Conservation (phyloP, 92 coral and sea anemone species). For the Phenganax subtilis region DNA sequence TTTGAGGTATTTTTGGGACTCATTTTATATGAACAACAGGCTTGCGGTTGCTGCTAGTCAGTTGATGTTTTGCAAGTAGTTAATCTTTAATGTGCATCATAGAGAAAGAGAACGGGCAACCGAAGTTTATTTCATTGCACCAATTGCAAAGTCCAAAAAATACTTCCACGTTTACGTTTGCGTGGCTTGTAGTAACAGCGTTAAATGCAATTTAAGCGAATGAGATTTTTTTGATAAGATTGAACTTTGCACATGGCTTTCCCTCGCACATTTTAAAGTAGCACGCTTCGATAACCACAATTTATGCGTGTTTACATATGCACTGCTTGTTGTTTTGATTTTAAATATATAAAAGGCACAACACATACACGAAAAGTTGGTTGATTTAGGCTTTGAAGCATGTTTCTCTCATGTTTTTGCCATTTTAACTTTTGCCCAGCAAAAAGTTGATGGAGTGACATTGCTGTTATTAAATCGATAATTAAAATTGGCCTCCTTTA, state of each 20-base stretch:
- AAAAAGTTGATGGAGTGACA: too few species aligned
- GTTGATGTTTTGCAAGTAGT: slow-evolving; percentile 27
- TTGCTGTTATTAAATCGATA: neutral
- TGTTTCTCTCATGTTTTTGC: neutral
- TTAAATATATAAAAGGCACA: slow-evolving; percentile 36
- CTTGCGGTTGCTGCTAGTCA: slow-evolving; percentile 28
- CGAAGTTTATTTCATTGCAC: slow-evolving; percentile 1
- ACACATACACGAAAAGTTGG: slow-evolving; percentile 12
- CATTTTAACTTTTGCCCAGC: neutral
- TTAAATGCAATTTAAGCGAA: neutral
- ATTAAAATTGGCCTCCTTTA: neutral
- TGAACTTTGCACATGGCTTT: neutral
- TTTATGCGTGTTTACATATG: slow-evolving; percentile 14
- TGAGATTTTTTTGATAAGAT: too few species aligned
- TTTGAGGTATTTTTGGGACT: neutral
- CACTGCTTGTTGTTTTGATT: slow-evolving; percentile 28
- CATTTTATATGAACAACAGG: slow-evolving; percentile 27
- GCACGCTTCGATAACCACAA: slow-evolving; percentile 4
- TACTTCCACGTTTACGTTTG: neutral
- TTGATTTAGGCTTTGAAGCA: neutral
- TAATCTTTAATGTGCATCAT: slow-evolving; percentile 32
- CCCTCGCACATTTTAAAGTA: slow-evolving; percentile 4
- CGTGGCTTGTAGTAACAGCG: neutral
- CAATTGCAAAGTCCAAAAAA: neutral
- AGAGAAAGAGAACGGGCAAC: slow-evolving; percentile 22